A percentile compares a stretch with the other conserved stretches of the same genome.
These are phyloP conservation scores for Empis stercorea DNA, from an alignment of 2,888 invertebrate species.

Conservation along the genomic window DNA sequence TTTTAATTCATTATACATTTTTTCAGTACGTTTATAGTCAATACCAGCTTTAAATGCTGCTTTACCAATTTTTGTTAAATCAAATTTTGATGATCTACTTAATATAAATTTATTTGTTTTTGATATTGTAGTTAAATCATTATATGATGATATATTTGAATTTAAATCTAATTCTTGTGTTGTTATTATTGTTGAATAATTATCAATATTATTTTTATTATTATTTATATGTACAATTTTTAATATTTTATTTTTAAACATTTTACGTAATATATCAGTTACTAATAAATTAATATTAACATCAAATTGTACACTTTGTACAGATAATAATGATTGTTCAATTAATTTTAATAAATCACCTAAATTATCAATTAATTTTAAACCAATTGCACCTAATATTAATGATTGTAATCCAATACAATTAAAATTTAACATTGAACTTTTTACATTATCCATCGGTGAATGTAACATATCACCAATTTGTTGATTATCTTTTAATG, in stretches of 20 bases:
- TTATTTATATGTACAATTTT: slow-evolving; percentile 10
- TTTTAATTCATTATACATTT: slow-evolving; percentile 61
- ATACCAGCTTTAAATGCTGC: slow-evolving; percentile 83
- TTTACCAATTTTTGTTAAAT: slow-evolving; percentile 54
- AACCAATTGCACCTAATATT: slow-evolving; percentile 54
- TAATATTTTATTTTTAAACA: slow-evolving; percentile 33
- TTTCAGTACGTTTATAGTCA: slow-evolving; percentile 54
- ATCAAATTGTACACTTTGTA: slow-evolving; percentile 43
- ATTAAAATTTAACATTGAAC: slow-evolving; percentile 41
- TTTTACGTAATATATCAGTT: slow-evolving; percentile 25
- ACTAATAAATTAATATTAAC: slow-evolving; percentile 24
- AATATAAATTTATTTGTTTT: slow-evolving; percentile 22
- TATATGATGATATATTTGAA: neutral
- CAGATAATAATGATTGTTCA: slow-evolving; percentile 47
- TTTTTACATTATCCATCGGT: slow-evolving; percentile 54
- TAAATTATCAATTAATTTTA: slow-evolving; percentile 47
- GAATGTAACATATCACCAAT: slow-evolving; percentile 45
- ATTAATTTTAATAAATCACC: slow-evolving; percentile 41
- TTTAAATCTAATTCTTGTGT: slow-evolving; percentile 23
- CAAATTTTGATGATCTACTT: slow-evolving; percentile 38
- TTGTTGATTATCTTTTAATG: slow-evolving; percentile 43
- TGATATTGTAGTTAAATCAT: neutral
- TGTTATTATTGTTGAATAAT: slow-evolving; percentile 23
- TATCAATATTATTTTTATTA: slow-evolving; percentile 9
- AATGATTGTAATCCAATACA: slow-evolving; percentile 44